A percentile compares a stretch with the other conserved stretches of the same genome.
Conservation (phyloP, 2,797 vertebrate species). For the Rhinella marina region DNA sequence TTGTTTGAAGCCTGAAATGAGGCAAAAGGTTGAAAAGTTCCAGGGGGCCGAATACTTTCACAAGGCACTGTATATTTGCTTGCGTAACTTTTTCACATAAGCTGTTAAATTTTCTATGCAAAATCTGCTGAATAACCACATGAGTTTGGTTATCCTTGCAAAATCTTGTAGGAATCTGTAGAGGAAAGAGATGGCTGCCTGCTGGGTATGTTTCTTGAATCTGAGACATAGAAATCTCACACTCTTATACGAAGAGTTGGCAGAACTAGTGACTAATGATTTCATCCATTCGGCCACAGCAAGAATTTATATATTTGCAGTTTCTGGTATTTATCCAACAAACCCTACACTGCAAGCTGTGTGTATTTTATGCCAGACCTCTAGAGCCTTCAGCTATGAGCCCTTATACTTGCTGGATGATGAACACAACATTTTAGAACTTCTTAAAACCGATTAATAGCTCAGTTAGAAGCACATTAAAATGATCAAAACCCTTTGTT, state of each 20-base stretch:
- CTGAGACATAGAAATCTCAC: neutral
- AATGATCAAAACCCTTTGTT: conserved; percentile 21
- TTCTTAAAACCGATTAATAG: conserved; percentile 21
- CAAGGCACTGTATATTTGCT: too few species aligned
- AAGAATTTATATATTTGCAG: too few species aligned
- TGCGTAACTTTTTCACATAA: neutral
- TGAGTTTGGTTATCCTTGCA: neutral
- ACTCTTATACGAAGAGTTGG: neutral
- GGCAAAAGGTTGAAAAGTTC: too few species aligned
- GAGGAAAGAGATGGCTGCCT: too few species aligned
- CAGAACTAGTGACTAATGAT: neutral
- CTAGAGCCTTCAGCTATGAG: neutral
- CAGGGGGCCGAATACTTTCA: too few species aligned
- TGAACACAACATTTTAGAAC: neutral
- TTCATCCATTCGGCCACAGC: neutral
- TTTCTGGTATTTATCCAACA: neutral
- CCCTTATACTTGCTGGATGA: neutral
- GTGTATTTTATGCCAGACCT: neutral
- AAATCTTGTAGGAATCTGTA: neutral
- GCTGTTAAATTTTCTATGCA: neutral
- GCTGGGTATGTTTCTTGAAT: neutral
- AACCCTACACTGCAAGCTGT: neutral
- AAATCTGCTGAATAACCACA: neutral
- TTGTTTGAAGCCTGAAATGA: too few species aligned
- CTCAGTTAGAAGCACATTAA: conserved; percentile 12